These are phyloP conservation scores for Cerceris ruficornis DNA, from an alignment of 2,888 invertebrate genomes.

Conservation along the genomic window DNA sequence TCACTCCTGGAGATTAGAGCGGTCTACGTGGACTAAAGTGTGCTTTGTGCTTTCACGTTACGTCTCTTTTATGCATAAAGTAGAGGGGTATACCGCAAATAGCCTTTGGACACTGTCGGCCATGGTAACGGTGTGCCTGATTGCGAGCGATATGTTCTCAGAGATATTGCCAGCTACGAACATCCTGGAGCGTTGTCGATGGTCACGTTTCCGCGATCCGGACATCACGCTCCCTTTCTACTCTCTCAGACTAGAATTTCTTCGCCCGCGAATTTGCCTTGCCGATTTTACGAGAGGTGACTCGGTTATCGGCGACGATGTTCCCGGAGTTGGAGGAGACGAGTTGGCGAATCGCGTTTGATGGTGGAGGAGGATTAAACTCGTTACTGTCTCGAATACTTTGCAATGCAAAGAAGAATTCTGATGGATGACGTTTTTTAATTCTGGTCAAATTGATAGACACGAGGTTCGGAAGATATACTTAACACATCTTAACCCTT, in stretches of 20 bases:
- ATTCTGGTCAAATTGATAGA: too few relatives aligned
- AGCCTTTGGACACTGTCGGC: constrained; percentile 66
- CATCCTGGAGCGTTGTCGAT: constrained; percentile 68
- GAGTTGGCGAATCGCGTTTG: too few relatives aligned
- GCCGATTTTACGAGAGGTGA: not conserved
- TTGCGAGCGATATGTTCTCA: constrained; percentile 66
- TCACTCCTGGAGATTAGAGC: constrained; percentile 47
- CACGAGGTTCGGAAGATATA: too few relatives aligned
- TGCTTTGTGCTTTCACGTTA: constrained; percentile 58
- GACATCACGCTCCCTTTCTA: constrained; percentile 68
- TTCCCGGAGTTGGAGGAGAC: too few relatives aligned
- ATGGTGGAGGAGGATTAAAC: too few relatives aligned
- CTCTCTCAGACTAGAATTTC: constrained; percentile 48
- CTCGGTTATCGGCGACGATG: too few relatives aligned
- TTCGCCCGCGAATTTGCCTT: constrained; percentile 12
- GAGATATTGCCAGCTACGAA: constrained; percentile 63
- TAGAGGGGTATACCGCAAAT: constrained; percentile 61
- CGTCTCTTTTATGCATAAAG: constrained; percentile 66
- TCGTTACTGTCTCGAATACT: not conserved
- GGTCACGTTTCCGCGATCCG: constrained; percentile 68
- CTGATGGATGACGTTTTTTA: not conserved
- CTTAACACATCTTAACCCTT: too few relatives aligned
- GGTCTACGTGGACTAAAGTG: constrained; percentile 28
- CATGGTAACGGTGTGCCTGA: constrained; percentile 66
- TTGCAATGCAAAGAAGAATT: not conserved